Evolutionary conservation across 2,888 invertebrate genomes (phyloP).

Genomic region (Caenorhabditis doughertyi): DNA sequence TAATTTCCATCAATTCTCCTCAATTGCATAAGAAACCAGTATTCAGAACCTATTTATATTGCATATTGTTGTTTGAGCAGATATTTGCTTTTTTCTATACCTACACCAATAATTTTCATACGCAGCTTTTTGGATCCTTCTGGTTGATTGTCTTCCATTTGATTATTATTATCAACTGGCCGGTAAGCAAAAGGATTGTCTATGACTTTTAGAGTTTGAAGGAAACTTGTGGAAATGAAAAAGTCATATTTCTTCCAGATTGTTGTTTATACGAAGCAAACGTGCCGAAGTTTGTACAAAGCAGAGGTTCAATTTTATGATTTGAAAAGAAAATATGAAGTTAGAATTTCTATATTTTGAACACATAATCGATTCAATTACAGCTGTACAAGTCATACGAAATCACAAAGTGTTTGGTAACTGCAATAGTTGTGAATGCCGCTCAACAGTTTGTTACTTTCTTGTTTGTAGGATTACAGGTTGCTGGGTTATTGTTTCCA

Average conservation of each 20-base stretch:
- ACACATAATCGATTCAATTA: background rate
- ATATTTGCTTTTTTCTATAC: constrained; percentile 13
- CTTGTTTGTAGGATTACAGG: constrained; percentile 17
- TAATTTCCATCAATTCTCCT: constrained; percentile 17
- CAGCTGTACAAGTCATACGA: constrained; percentile 39
- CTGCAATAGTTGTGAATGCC: constrained; percentile 12
- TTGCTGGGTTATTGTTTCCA: background rate
- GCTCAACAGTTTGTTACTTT: constrained; percentile 21
- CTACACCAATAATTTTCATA: constrained; percentile 2
- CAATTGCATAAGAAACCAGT: background rate
- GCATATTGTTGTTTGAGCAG: background rate
- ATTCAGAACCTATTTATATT: constrained; percentile 1
- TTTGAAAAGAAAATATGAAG: constrained; percentile 27
- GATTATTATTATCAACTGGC: constrained; percentile 26
- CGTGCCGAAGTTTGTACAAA: constrained; percentile 17
- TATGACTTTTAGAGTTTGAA: background rate
- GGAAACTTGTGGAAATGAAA: too few species aligned
- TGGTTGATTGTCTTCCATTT: constrained; percentile 10
- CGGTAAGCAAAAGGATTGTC: background rate
- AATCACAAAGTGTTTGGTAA: constrained; percentile 22
- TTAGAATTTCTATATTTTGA: background rate
- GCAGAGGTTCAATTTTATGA: constrained; percentile 16
- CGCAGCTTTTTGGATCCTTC: background rate
- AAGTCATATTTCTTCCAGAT: constrained; percentile 6
- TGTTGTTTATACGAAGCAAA: constrained; percentile 20